Percentiles rank a stretch among this genome's conserved stretches.
These are phyloP conservation scores for Spatula clypeata DNA, from an alignment of 2,797 vertebrate species.

Conservation along the genomic window DNA sequence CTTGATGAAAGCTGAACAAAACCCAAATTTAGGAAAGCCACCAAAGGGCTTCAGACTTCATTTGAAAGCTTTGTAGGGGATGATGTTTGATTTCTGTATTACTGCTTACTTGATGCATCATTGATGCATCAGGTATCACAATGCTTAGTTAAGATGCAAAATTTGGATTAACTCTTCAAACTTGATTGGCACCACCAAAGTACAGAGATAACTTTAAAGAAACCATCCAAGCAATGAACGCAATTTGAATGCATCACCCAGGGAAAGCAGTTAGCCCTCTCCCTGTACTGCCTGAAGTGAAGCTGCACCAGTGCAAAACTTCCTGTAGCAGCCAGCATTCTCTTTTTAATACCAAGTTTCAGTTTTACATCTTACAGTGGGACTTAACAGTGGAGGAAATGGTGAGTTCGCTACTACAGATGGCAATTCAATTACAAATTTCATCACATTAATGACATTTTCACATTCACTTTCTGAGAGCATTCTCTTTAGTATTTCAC, in stretches of 20 bases:
- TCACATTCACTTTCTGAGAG: background rate
- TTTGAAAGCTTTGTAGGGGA: background rate
- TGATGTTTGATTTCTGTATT: background rate
- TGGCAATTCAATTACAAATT: background rate
- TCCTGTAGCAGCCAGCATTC: background rate
- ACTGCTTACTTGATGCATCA: background rate
- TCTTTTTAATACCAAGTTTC: background rate
- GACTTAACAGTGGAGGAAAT: background rate
- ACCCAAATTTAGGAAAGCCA: background rate
- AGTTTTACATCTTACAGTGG: background rate
- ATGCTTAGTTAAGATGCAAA: background rate
- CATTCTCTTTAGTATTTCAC: background rate
- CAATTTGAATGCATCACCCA: background rate
- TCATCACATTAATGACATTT: background rate
- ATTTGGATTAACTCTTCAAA: background rate
- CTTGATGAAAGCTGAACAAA: background rate
- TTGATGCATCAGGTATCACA: background rate
- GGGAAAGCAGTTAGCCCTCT: background rate
- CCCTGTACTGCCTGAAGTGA: background rate
- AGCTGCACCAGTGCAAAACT: background rate
- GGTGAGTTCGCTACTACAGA: background rate
- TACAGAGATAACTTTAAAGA: background rate
- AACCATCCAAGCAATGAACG: background rate
- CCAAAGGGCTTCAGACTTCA: background rate
- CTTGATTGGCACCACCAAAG: background rate